Percentiles rank a stretch among this genome's conserved stretches.
These are phyloP conservation scores for Campylomormyrus tamandua DNA, from an alignment of 2,113 vertebrate species.

Conservation along the genomic window DNA sequence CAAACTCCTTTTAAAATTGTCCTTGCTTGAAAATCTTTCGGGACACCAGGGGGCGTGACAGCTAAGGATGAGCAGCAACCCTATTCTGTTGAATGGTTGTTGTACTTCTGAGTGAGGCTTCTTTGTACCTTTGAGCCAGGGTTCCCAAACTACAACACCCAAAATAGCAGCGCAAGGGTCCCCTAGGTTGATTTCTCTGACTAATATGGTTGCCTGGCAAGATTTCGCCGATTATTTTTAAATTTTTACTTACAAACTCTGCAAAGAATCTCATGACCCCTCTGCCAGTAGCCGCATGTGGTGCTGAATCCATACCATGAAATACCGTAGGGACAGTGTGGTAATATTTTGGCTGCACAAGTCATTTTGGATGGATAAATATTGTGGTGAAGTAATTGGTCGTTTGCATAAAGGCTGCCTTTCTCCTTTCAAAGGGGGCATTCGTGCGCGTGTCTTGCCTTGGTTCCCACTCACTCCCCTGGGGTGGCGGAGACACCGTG, in stretches of 20 bases:
- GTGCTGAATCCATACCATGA: neutral
- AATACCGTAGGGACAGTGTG: neutral
- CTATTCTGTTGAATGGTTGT: neutral
- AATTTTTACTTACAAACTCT: neutral
- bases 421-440: neutral
- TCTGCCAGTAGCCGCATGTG: neutral
- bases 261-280: neutral
- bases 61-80: neutral
- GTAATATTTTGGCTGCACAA: neutral
- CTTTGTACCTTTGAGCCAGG: neutral
- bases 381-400: neutral
- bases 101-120: neutral
- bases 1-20: neutral
- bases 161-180: neutral
- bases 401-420: neutral
- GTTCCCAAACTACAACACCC: neutral
- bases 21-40: neutral
- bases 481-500: slow-evolving; percentile 47
- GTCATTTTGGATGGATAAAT: neutral
- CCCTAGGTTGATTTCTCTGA: neutral
- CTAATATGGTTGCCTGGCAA: neutral
- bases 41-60: neutral
- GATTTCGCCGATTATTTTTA: neutral
- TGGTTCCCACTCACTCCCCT: slow-evolving; percentile 27
- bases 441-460: neutral